Conservation (phyloP, 2,113 vertebrate species). For the Perca schrenkii region DNA sequence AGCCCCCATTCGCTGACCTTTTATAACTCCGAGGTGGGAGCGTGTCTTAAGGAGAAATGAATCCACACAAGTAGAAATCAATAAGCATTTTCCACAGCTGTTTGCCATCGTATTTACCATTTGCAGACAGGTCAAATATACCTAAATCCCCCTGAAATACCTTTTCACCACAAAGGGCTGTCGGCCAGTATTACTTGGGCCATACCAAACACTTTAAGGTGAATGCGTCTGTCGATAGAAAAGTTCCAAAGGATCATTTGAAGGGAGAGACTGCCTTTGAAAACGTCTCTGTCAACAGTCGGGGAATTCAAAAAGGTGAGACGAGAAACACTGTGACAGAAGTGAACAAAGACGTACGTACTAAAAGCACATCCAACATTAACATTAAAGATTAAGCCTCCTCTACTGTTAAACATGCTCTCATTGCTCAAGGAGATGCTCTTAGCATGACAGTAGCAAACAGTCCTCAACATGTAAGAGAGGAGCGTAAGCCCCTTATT, state of each 20-base stretch:
- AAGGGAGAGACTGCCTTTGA: background rate
- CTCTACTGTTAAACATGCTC: background rate
- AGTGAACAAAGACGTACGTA: background rate
- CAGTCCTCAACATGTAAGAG: conserved; percentile 4
- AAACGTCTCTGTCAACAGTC: background rate
- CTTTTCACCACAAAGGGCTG: conserved; percentile 21
- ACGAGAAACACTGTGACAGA: background rate
- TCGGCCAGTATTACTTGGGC: background rate
- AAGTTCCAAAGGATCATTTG: conserved; percentile 20
- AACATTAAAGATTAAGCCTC: conserved; percentile 8
- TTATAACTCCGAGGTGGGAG: conserved; percentile 54
- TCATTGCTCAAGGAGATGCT: background rate
- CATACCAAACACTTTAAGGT: background rate
- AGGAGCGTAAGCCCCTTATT: conserved; percentile 37
- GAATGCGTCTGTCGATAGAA: background rate
- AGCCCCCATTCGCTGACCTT: conserved; percentile 74
- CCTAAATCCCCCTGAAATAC: conserved; percentile 54
- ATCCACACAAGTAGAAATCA: conserved; percentile 73
- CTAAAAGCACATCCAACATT: conserved; percentile 6
- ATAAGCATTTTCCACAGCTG: conserved; percentile 68
- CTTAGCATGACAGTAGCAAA: conserved; percentile 18
- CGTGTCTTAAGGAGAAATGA: conserved; percentile 70
- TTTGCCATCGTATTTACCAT: conserved; percentile 55
- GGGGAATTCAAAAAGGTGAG: background rate
- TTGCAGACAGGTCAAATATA: conserved; percentile 64